phyloP scores from a whole-genome alignment of 30 jellyfish, hydroid and myxozoan genomes.

The Nemopilema nomurai region DNA sequence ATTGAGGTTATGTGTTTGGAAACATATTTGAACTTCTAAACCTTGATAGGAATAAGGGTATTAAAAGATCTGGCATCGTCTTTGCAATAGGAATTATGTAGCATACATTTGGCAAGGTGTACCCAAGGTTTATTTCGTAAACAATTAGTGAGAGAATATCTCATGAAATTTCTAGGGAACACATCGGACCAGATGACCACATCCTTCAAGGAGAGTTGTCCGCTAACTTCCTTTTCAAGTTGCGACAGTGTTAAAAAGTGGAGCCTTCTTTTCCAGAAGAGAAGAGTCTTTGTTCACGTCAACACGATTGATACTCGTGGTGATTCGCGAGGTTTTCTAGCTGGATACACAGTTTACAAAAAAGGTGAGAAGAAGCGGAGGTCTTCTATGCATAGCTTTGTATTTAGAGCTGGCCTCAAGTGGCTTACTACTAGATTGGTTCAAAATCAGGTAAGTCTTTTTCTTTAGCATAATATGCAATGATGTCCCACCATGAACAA shows the following conservation, averaged over 20 bases:
- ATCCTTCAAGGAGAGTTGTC: conserved; percentile 39
- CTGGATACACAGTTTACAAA: conserved; percentile 30
- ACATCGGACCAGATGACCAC: not conserved
- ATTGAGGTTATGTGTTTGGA: no score
- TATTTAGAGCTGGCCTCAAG: not conserved
- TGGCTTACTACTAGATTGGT: no score
- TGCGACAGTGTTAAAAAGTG: conserved; percentile 5
- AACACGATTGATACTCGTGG: not conserved
- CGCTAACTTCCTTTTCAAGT: conserved; percentile 24
- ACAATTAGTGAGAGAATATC: no score
- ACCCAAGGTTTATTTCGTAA: no score
- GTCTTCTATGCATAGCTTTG: not conserved
- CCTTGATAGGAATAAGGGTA: no score
- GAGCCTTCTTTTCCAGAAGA: not conserved
- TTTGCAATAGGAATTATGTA: no score
- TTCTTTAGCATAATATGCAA: no score
- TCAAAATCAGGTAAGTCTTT: no score
- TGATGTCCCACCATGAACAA: no score
- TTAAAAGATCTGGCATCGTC: no score
- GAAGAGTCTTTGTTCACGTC: conserved; percentile 19
- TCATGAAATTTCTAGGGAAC: not conserved
- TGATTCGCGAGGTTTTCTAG: conserved; percentile 34
- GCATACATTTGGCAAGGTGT: no score
- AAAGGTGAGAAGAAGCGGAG: not conserved
- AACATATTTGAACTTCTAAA: no score